phyloP scores from a whole-genome alignment of 2,888 invertebrate genomes.

The Meteorus colon region DNA sequence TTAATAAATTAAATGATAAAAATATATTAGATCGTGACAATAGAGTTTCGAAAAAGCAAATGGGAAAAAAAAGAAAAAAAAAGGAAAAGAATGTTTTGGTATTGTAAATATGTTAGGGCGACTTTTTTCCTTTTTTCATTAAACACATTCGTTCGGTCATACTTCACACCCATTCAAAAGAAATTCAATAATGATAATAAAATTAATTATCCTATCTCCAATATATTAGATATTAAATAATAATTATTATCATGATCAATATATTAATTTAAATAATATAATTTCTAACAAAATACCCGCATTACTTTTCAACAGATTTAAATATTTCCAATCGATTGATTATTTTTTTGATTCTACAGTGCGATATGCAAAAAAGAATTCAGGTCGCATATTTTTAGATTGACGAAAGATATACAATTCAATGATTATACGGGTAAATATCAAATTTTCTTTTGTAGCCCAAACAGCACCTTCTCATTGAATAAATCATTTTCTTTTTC shows the following conservation, averaged over 20 bases:
- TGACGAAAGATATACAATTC: background rate
- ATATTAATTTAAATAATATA: constrained; percentile 73
- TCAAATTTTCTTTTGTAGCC: background rate
- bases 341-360: constrained; percentile 52
- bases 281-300: constrained; percentile 70
- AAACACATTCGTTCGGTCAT: constrained; percentile 44
- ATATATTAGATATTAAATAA: constrained; percentile 72
- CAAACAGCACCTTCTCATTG: background rate
- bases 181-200: constrained; percentile 57
- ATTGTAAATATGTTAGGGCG: constrained; percentile 50
- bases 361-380: background rate
- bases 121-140: constrained; percentile 37
- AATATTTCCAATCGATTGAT: constrained; percentile 3
- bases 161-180: constrained; percentile 49
- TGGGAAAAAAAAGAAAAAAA: constrained; percentile 27
- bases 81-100: constrained; percentile 60
- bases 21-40: constrained; percentile 56
- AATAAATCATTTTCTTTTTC: background rate
- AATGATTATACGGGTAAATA: background rate
- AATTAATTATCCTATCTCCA: constrained; percentile 59
- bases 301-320: constrained; percentile 45
- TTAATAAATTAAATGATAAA: constrained; percentile 59
- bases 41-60: constrained; percentile 31
- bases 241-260: constrained; percentile 64
- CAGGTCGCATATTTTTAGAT: background rate